Evolutionary conservation across 64 coral and sea anemone species (phyloP).

Genomic region (Hydrozoanthus tunicans): DNA sequence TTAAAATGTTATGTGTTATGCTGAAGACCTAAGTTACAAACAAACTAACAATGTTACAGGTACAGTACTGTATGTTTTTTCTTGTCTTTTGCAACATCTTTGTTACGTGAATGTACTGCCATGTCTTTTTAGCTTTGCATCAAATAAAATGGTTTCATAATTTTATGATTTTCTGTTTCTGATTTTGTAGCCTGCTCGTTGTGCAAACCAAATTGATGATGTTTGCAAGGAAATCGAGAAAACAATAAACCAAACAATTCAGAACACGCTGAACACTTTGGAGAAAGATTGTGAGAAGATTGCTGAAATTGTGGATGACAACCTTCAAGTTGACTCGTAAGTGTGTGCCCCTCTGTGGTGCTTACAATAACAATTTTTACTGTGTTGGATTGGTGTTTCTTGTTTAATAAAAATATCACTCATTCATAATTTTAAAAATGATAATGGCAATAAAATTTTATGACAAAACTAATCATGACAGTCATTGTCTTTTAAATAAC

Average conservation of each 20-base stretch:
- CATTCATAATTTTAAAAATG: too few relatives aligned
- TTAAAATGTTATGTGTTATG: too few relatives aligned
- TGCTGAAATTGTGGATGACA: constrained; percentile 79
- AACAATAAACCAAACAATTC: constrained; percentile 98
- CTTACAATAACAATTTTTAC: neutral
- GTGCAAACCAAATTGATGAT: constrained; percentile 99
- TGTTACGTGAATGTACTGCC: neutral
- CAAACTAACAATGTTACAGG: neutral
- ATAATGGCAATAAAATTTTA: too few relatives aligned
- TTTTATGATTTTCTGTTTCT: neutral
- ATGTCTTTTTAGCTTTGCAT: neutral
- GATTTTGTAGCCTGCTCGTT: constrained; percentile 81
- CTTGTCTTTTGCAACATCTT: neutral
- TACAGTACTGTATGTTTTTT: neutral
- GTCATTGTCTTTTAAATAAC: too few relatives aligned
- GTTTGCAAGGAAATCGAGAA: constrained; percentile 98
- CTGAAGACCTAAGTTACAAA: neutral
- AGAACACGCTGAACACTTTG: constrained; percentile 95
- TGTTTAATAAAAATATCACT: too few relatives aligned
- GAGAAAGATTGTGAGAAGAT: constrained; percentile 97
- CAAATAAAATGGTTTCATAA: neutral
- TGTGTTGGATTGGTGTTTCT: too few relatives aligned
- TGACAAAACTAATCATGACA: too few relatives aligned
- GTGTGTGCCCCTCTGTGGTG: neutral
- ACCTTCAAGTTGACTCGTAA: constrained; percentile 76